phyloP scores from a whole-genome alignment of 1,140 invertebrate genomes.

The Caerostris extrusa region DNA sequence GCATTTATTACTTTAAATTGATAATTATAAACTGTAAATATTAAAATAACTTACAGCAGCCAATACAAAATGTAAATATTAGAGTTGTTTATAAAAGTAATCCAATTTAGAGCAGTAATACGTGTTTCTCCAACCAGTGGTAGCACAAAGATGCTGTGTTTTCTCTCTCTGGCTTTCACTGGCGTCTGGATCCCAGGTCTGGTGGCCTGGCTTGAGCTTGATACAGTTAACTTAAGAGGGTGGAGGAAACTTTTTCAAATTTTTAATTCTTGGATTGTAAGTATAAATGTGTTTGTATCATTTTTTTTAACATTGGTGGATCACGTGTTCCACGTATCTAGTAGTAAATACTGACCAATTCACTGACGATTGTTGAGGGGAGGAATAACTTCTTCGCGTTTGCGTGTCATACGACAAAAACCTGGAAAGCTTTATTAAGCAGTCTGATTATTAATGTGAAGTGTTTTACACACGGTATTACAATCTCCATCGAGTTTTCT shows the following conservation, averaged over 20 bases:
- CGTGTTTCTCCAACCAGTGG: constrained; percentile 11
- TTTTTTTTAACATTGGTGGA: background rate
- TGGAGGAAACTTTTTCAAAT: constrained; percentile 73
- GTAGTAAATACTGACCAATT: background rate
- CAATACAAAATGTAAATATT: background rate
- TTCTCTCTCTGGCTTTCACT: constrained; percentile 39
- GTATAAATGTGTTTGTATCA: background rate
- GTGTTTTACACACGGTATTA: too few species aligned
- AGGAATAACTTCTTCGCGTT: background rate
- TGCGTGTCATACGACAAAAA: background rate
- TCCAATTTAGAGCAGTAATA: too few species aligned
- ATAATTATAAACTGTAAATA: too few species aligned
- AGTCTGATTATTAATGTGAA: too few species aligned
- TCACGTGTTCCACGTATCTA: background rate
- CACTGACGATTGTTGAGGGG: background rate
- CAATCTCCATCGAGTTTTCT: too few species aligned
- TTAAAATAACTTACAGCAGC: background rate
- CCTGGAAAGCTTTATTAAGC: background rate
- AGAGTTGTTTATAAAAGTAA: too few species aligned
- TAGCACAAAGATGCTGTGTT: constrained; percentile 71
- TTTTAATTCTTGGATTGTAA: constrained; percentile 74
- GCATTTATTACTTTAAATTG: too few species aligned
- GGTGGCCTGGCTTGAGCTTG: constrained; percentile 65
- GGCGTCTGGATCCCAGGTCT: constrained; percentile 68
- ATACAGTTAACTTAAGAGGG: constrained; percentile 30